Base-by-base conservation (phyloP, 2,113 vertebrate species). In the Vulpes vulpes region DNA sequence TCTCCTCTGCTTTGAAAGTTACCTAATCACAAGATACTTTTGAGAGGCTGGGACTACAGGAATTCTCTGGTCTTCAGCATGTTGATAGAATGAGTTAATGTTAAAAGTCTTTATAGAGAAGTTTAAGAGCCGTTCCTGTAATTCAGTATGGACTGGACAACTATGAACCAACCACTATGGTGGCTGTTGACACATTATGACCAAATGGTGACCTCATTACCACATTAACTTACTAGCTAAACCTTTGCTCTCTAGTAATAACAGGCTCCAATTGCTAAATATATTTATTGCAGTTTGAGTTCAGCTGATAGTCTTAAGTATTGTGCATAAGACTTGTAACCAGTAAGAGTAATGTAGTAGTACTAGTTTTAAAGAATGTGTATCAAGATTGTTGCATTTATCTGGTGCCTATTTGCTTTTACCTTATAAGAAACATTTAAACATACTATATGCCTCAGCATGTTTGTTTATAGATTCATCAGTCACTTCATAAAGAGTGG, bases 401-500 rank as follows among this genome's bases (percentile, higher is more conserved):
- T 38, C 49, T 84, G 53, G 14, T 89, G 43, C n/a, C 69, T 80
- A 3, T 69, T 92, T 93, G 83, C 57, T 51, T 89, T 80, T 65
- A 85, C 25, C 19, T 71, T 89, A 3, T 69, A 49, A 89, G n/a
- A 65, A 91, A 65, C 53, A 93, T 82, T 65, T 59, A 69, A 94
- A 62, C 14, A 49, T 73, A 80, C 43, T 43, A 76, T 71, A 62
- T 65, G 79, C 67, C 83, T 94, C 57, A 67, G 55, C 62, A 89
- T 64, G 82, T 59, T 94, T 95, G 4, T 32, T 27, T 65, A 1
- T 0, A 30, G 60, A 96, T 73, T 97, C 82, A 94, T 25, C 85
- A 32, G 78, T 67, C 92, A 92, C 17, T 88, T 83, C 22, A 11
- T 79, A 96, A 92, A n/a, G 69, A 98, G 95, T 95, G 65, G 62